Evolutionary conservation across 2,888 invertebrate species (phyloP), one percentile per base, ranked within the genome.

Genomic region (Phorcus lineatus): DNA sequence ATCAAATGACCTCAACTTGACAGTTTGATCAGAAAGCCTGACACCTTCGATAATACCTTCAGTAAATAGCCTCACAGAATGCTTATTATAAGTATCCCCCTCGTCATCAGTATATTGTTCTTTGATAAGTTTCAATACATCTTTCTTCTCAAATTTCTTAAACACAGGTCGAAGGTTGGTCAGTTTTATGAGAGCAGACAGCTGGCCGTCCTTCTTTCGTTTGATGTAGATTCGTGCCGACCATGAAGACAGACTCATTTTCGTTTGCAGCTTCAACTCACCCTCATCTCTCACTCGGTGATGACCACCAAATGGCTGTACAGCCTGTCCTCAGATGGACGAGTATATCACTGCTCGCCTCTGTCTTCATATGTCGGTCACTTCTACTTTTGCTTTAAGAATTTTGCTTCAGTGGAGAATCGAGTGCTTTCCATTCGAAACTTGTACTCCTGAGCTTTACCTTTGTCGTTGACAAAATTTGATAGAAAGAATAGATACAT

Each of bases 341-440:
- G 0, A 53, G n/a, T 52, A 84, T 83, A 66, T 84, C 83, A 36
- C 84, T 84, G 16, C 80, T 84, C 9, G 83, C 78, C 40, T 82
- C 83, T 83, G 81, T 54, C 80, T 82, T 28, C 79, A 77, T 13
- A 79, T 66, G 53, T 84, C 82, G 19, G 82, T 70, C 9, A 84
- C 80, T 31, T 52, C 77, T 22, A 82, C 11, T 9, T 62, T 80
- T 62, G 83, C 70, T 53, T 82, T 81, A 55, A 62, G 47, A 84
- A 78, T 9, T 78, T 55, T 11, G 80, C 82, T 0, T 80, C 83
- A 0, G 83, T 47, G 2, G 82, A 80, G 78, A 82, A 84, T 0
- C 84, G 55, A 0, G 84, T 82, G 36, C 81, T 81, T 67, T 84
- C 81, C 31, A 84, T 77, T 22, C 82, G 81, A 77, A 84, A 84